Base-by-base conservation (phyloP, 2,797 vertebrate genomes). In the Helicolenus hilgendorfi region DNA sequence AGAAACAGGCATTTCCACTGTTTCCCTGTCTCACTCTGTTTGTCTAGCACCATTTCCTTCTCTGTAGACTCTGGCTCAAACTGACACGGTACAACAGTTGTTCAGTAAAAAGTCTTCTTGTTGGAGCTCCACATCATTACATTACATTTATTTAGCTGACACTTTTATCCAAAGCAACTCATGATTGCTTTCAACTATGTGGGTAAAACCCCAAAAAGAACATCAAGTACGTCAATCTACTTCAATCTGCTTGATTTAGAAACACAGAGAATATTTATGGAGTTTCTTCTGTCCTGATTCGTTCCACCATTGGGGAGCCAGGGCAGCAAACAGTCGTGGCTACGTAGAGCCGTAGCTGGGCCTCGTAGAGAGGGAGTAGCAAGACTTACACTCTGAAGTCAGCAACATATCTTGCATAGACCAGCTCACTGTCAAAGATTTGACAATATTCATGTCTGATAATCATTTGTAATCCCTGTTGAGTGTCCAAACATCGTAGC, bases 391-490 rank as follows among this genome's bases (percentile, higher is more conserved):
- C 49, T 55, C 18, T 55, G 20, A 55, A 55, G 18, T 55, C 49
- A 22, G 2, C 41, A 13, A n/a, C 56, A 14, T 14, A 22, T 22
- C 55, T 58, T 56, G 11, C 8, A 58, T 26, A 20, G 7, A 38
- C 14, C 31, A 10, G 38, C 6, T 56, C 3, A 11, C 24, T 31
- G 31, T 65, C 8, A 38, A 38, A 38, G 36, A 13, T 4, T 45
- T 26, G 7, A 11, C 1, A 3, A 63, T 35, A 27, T 67, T 67
- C 31, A 67, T 67, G 31, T 27, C 15, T 53, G 58, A 59, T 58
- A 0, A 26, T 58, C 0, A 26, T 27, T 59, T 59, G 0, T 27
- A 27, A 0, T 59, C 58, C 58, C 58, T 26, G 13, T 27, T 59
- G 58, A 29, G 24, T 0, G 22, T 59, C 53, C 53, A 55, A 22